Conservation (phyloP, 2,888 invertebrate genomes). For the Nomada ferruginata region DNA sequence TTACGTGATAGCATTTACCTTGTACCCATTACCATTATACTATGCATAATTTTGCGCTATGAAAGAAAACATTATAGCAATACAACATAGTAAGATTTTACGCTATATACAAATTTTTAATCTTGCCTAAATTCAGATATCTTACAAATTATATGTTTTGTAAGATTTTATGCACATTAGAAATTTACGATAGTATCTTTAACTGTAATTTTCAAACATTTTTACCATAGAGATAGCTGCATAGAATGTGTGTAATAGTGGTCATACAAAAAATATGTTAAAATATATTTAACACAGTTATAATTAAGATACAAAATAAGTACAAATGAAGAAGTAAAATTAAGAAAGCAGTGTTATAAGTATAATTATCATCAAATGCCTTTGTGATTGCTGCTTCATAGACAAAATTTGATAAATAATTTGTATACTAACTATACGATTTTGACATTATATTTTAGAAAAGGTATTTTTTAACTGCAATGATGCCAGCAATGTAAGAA, state of each 20-base stretch:
- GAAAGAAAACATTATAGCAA: slow-evolving; percentile 42
- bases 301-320: slow-evolving; percentile 57
- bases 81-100: slow-evolving; percentile 42
- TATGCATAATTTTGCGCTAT: slow-evolving; percentile 25
- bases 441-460: slow-evolving; percentile 40
- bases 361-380: slow-evolving; percentile 40
- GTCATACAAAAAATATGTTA: slow-evolving; percentile 30
- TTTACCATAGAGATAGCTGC: slow-evolving; percentile 24
- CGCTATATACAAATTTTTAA: slow-evolving; percentile 49
- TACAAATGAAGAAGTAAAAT: slow-evolving; percentile 58
- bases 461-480: slow-evolving; percentile 52
- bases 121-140: slow-evolving; percentile 32
- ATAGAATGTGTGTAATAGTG: slow-evolving; percentile 22
- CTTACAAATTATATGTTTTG: slow-evolving; percentile 33
- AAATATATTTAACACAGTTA: slow-evolving; percentile 22
- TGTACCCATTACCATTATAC: slow-evolving; percentile 56
- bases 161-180: slow-evolving; percentile 20
- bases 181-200: slow-evolving; percentile 17
- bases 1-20: slow-evolving; percentile 49
- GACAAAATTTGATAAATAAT: slow-evolving; percentile 46
- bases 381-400: slow-evolving; percentile 43
- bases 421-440: slow-evolving; percentile 39
- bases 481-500: slow-evolving; percentile 43
- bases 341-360: slow-evolving; percentile 37
- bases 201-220: slow-evolving; percentile 27